A percentile compares a stretch with the other conserved stretches of the same genome.
Conservation (phyloP, 2,113 vertebrate genomes). For the Paramisgurnus dabryanus region DNA sequence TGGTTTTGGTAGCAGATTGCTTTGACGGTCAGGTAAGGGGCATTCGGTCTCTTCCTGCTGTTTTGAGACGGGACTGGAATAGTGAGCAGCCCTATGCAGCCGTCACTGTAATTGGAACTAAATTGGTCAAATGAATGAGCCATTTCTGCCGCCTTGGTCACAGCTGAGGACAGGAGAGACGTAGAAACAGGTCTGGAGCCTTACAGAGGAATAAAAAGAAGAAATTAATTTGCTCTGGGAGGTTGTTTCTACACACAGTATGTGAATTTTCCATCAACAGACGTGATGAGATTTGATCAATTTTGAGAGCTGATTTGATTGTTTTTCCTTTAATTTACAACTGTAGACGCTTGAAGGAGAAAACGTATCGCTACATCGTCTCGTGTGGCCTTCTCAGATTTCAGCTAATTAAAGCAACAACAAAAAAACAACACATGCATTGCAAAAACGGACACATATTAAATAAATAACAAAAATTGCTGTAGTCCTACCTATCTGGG, state of each 20-base stretch:
- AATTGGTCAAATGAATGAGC: conserved; percentile 66
- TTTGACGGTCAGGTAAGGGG: conserved; percentile 56
- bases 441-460: conserved; percentile 2
- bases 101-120: conserved; percentile 48
- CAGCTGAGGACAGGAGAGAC: conserved; percentile 63
- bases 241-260: neutral
- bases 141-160: conserved; percentile 61
- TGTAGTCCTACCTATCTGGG: neutral
- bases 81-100: conserved; percentile 57
- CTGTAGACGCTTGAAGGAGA: conserved; percentile 26
- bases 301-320: conserved; percentile 35
- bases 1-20: conserved; percentile 51
- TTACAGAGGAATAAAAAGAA: conserved; percentile 10
- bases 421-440: neutral
- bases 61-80: conserved; percentile 54
- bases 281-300: conserved; percentile 18
- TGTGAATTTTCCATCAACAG: neutral
- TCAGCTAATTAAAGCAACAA: conserved; percentile 18
- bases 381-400: conserved; percentile 11
- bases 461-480: neutral
- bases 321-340: conserved; percentile 22
- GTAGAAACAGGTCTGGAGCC: conserved; percentile 33
- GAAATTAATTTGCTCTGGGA: neutral
- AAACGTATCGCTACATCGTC: conserved; percentile 1
- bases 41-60: conserved; percentile 46